Evolutionary conservation across 2,113 vertebrate genomes (phyloP), one percentile per base, ranked within the genome.

Genomic region (Dasyurus viverrinus): DNA sequence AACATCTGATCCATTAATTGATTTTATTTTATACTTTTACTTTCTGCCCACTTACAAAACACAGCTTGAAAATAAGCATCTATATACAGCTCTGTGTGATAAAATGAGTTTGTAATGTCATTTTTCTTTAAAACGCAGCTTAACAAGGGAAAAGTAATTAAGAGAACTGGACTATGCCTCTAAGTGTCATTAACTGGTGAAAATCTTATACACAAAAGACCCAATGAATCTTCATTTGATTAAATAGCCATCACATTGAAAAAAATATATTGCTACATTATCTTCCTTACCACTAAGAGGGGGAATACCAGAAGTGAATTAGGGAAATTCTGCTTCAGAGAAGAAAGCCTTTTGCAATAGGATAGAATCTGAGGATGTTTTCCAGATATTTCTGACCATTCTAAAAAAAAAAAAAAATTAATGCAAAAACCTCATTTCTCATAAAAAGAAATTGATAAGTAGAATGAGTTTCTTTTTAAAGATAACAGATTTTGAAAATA

Each of bases 261-360:
- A 53, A 96, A 95, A 53, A 47, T 11, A 0, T 53, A 54, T 76
- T 54, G 30, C 89, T 92, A 36, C 0, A 25, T 84, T 53, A 55
- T 93, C 46, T 48, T 30, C 94, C 92, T 94, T 52, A 84, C 26
- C 30, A 89, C 42, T 54, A 47, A 92, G n/a, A 89, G 16, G 23
- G 48, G 6, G 12, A 95, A 96, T 95, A 52, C 23, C 0, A 50
- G 53, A 97, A 94, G 94, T 94, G n/a, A 96, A 24, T 91, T 12
- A 68, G 27, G 22, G 50, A 55, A 84, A 9, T 26, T 52, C 76
- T 48, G 5, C 53, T 90, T 97, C 93, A 55, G 42, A 90, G 89
- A n/a, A 47, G n/a, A 89, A 97, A 53, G 92, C 48, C 52, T 60
- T 0, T 92, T 76, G 14, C 14, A 76, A 42, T 46, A 54, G n/a